Evolutionary conservation across 2,113 vertebrate species (phyloP), one percentile per base, ranked within the genome.

Genomic region (Gasterosteus nipponicus): DNA sequence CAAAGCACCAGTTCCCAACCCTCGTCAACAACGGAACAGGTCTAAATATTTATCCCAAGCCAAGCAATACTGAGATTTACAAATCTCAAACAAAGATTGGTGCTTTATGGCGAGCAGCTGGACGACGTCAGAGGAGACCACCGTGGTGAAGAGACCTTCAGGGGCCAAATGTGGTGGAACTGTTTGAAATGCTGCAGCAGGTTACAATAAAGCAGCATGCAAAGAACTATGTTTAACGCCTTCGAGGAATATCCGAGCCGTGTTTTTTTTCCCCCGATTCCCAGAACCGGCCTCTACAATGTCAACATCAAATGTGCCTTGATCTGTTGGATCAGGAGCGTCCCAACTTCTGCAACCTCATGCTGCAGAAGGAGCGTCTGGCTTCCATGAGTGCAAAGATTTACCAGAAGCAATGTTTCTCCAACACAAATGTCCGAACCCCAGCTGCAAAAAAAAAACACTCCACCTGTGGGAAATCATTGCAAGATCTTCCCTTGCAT

Each of bases 31-130:
- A 71, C 70, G 74, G 84, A 77, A 67, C 49, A 35, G 35, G 62
- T 73, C 64, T 76, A 88, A 91, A 91, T 90, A 86, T 91, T 91
- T 90, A 83, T 0, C 3, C 9, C 11, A 18, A 2, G 5, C 38
- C 35, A 72, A 81, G 81, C 78, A 66, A 87, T 70, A 8, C 51
- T n/a, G 69, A 67, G 10, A 70, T 42, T 39, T 74, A 80, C 53
- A 38, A 26, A 69, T 67, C 22, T 26, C 53, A 77, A 66, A 71
- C 62, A 64, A 76, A 71, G 68, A 31, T 29, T 31, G 6, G 7
- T 51, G 9, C 56, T 63, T 77, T 47, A 62, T 59, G 60, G 64
- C 5, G 35, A 22, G 53, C 57, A 46, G 73, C 71, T 89, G 84
- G 83, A 26, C 71, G 46, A 31, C 2, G 1, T 54, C 57, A 3